A percentile compares a stretch with the other conserved stretches of the same genome.
Evolutionary conservation across 1,140 invertebrate genomes (phyloP).

Genomic region (Steinernema khuongi): DNA sequence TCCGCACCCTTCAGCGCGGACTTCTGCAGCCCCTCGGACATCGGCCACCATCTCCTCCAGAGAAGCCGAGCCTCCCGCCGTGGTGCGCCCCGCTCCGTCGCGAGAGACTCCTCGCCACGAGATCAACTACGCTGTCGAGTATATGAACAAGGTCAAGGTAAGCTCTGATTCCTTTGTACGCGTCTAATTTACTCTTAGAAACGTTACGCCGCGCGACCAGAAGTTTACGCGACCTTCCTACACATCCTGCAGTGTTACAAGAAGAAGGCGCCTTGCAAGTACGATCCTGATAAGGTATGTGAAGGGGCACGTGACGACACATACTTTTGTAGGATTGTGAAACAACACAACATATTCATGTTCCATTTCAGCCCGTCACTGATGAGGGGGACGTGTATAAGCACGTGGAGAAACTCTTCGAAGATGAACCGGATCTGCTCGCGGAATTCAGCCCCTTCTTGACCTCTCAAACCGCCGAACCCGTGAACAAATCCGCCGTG

Average conservation of each 20-base stretch:
- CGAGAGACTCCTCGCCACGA: too few species aligned
- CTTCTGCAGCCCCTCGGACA: too few species aligned
- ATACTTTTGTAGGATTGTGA: too few species aligned
- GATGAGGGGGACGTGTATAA: constrained; percentile 82
- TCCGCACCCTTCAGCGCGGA: too few species aligned
- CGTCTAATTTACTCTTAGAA: constrained; percentile 66
- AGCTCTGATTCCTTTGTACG: constrained; percentile 21
- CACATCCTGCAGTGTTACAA: constrained; percentile 97
- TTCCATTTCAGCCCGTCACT: constrained; percentile 69
- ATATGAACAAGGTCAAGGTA: constrained; percentile 98
- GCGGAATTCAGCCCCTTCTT: constrained; percentile 94
- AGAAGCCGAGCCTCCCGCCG: too few species aligned
- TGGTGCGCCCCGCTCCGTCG: too few species aligned
- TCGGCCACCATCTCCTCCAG: too few species aligned
- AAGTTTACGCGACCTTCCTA: constrained; percentile 94
- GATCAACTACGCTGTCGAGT: constrained; percentile 98
- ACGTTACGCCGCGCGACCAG: constrained; percentile 90
- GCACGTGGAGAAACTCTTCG: constrained; percentile 86
- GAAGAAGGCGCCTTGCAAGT: too few species aligned
- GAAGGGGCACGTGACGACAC: too few species aligned
- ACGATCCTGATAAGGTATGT: too few species aligned
- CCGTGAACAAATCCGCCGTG: too few species aligned
- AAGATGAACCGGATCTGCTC: constrained; percentile 91
- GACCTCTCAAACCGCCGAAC: constrained; percentile 66
- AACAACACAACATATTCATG: too few species aligned